phyloP scores from a whole-genome alignment of 2,888 invertebrate genomes.

The Thera obeliscata region DNA sequence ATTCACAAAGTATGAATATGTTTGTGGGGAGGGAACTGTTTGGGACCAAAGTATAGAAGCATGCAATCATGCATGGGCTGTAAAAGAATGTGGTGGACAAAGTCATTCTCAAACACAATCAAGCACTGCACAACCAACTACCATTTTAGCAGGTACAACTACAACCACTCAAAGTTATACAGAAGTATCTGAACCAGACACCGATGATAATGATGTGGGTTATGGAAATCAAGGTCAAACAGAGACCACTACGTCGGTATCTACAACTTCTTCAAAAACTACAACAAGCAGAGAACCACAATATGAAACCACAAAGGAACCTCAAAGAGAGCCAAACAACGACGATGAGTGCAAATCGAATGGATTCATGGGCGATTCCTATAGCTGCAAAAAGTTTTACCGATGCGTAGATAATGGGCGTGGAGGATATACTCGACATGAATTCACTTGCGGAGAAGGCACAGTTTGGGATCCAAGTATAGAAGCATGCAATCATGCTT shows the following conservation, averaged over 20 bases:
- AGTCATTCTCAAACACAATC: slow-evolving; percentile 34
- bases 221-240: slow-evolving; percentile 45
- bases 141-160: slow-evolving; percentile 25
- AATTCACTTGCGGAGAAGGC: slow-evolving; percentile 88
- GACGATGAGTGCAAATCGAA: slow-evolving; percentile 69
- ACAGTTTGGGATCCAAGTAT: slow-evolving; percentile 86
- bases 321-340: slow-evolving; percentile 12
- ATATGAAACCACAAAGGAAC: slow-evolving; percentile 19
- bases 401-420: slow-evolving; percentile 87
- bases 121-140: slow-evolving; percentile 34
- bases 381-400: slow-evolving; percentile 86
- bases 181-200: slow-evolving; percentile 37
- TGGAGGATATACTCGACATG: slow-evolving; percentile 83
- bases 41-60: slow-evolving; percentile 85
- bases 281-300: slow-evolving; percentile 31
- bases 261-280: slow-evolving; percentile 37
- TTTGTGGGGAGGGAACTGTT: slow-evolving; percentile 85
- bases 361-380: slow-evolving; percentile 85
- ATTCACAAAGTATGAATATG: slow-evolving; percentile 81
- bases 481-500: slow-evolving; percentile 84
- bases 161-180: slow-evolving; percentile 40
- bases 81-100: slow-evolving; percentile 55
- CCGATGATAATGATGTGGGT: slow-evolving; percentile 45
- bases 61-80: slow-evolving; percentile 85
- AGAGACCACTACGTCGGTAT: slow-evolving; percentile 31